Conservation (phyloP, 2,888 invertebrate genomes). For the Catocala sponsa region DNA sequence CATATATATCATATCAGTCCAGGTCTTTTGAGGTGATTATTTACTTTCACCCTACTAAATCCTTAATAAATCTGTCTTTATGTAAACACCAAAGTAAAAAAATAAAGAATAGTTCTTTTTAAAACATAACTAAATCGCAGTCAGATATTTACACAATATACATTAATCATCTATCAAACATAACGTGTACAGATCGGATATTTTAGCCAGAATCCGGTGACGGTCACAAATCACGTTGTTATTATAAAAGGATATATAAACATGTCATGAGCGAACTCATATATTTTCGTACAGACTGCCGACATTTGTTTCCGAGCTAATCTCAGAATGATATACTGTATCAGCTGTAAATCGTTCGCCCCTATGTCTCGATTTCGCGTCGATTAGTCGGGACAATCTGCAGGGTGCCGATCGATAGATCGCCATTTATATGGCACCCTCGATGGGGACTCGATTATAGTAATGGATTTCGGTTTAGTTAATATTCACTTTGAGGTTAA, state of each 20-base stretch:
- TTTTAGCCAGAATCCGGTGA: background rate
- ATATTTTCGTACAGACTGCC: constrained; percentile 17
- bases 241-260: constrained; percentile 44
- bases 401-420: too few species aligned
- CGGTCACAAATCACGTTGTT: constrained; percentile 37
- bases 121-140: too few species aligned
- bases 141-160: background rate
- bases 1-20: too few species aligned
- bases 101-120: too few species aligned
- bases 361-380: background rate
- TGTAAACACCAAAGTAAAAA: too few species aligned
- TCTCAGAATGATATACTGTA: constrained; percentile 3
- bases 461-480: too few species aligned
- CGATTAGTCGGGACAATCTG: background rate
- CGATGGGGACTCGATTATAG: too few species aligned
- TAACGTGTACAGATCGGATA: background rate
- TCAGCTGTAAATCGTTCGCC: background rate
- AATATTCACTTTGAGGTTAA: too few species aligned
- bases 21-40: too few species aligned
- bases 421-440: too few species aligned
- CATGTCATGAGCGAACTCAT: constrained; percentile 23
- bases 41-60: too few species aligned
- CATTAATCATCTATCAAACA: background rate
- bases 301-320: constrained; percentile 30
- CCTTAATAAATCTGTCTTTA: too few species aligned